Evolutionary conservation across 2,113 vertebrate species (phyloP).

Genomic region (Ophthalmolycus amberensis): DNA sequence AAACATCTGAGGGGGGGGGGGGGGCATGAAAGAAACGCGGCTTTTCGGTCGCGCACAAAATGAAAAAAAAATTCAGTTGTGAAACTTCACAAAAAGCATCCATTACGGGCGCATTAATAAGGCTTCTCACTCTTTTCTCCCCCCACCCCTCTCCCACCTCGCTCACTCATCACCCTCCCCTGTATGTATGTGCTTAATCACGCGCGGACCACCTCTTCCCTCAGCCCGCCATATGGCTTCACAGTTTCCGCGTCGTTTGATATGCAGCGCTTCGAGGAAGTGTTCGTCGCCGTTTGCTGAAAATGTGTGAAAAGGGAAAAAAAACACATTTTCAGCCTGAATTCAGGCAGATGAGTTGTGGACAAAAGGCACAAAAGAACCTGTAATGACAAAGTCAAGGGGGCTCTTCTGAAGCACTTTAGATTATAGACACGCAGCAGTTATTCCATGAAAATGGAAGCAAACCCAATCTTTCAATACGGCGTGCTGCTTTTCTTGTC

Average conservation of each 20-base stretch:
- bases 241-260: conserved; percentile 46
- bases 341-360: conserved; percentile 24
- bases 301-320: background rate
- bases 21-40: conserved; percentile 52
- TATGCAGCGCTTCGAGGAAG: conserved; percentile 37
- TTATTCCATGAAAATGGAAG: conserved; percentile 5
- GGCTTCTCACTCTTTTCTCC: conserved; percentile 2
- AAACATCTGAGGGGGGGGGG: conserved; percentile 60
- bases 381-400: conserved; percentile 25
- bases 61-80: background rate
- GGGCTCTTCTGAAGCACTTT: conserved; percentile 5
- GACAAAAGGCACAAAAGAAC: conserved; percentile 31
- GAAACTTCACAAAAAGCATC: conserved; percentile 16
- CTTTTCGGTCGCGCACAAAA: background rate
- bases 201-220: conserved; percentile 36
- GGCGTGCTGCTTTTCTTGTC: conserved; percentile 1
- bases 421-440: background rate
- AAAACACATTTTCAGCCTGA: conserved; percentile 12
- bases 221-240: conserved; percentile 60
- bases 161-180: conserved; percentile 29
- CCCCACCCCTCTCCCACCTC: background rate
- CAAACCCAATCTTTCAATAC: background rate
- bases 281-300: background rate
- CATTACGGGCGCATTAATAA: conserved; percentile 48
- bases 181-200: conserved; percentile 60